Base-by-base conservation (phyloP, 2,113 vertebrate species). In the Leucosticte australis region DNA sequence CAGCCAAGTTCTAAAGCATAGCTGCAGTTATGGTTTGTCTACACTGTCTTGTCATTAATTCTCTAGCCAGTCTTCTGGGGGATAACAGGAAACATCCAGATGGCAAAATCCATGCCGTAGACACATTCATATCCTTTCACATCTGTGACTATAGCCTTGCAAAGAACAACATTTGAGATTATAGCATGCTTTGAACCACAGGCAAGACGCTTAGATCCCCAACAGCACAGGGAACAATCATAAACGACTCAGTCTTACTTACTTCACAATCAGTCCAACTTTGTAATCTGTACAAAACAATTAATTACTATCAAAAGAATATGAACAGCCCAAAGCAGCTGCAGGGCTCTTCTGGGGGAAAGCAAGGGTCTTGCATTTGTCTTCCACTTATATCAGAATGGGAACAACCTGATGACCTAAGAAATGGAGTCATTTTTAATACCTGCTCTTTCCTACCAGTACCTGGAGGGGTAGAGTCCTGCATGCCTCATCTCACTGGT, bases 401-500 rank as follows among this genome's bases (percentile, higher is more conserved):
- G 87, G 71, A 96, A 87, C 49, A 95, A 95, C 83, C 41, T 80
- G 44, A 78, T 97, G 96, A 97, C 94, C 95, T 96, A 90, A 95
- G 92, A 78, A 91, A 49, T 1, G 0, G 76, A 96, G 80, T 91
- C 4, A 79, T 87, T 95, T 90, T 95, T 91, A 94, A 85, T 96
- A 97, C 95, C 95, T 96, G 95, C 71, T 95, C 79, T 67, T 93
- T 95, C 65, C 68, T 86, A 31, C 50, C 56, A 22, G 71, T 68
- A 95, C 97, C 97, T 98, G 88, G 96, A 98, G 97, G 97, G 96
- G 94, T 83, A 94, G 50, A 93, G 95, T 62, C 81, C 91, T 62
- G 47, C 92, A 94, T 87, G 75, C 97, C 95, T 97, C 88, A 70
- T 96, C 97, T 97, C 97, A 89, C 98, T 98, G 97, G 96, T 98